Evolutionary conservation across 2,888 invertebrate species (phyloP).

Genomic region (Galerucella calmariensis): DNA sequence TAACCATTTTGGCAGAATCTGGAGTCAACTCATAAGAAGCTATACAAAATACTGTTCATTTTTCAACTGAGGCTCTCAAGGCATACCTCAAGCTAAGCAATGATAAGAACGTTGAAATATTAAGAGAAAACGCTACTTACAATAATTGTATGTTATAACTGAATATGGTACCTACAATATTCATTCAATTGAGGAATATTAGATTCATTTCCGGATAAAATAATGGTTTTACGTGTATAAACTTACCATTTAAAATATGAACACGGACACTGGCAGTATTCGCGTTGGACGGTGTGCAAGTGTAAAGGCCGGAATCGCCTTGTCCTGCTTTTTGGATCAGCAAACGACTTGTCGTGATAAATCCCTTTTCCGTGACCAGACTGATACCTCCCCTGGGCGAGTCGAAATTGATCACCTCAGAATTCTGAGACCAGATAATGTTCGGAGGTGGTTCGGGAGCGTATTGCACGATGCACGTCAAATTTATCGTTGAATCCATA

Average conservation of each 20-base stretch:
- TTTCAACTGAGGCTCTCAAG: too few species aligned
- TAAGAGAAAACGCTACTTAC: too few species aligned
- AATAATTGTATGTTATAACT: too few species aligned
- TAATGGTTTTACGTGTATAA: neutral
- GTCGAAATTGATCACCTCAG: conserved; percentile 86
- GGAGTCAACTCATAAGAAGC: too few species aligned
- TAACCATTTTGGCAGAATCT: too few species aligned
- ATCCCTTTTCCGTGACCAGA: conserved; percentile 86
- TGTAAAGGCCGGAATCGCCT: conserved; percentile 84
- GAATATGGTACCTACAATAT: too few species aligned
- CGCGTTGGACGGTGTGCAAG: conserved; percentile 87
- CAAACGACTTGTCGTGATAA: conserved; percentile 83
- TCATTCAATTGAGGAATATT: neutral
- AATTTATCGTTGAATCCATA: conserved; percentile 88
- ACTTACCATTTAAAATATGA: conserved; percentile 87
- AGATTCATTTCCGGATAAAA: neutral
- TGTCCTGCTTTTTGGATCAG: conserved; percentile 85
- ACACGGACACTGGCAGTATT: conserved; percentile 82
- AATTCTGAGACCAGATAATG: conserved; percentile 87
- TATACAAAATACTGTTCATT: too few species aligned
- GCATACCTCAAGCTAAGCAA: too few species aligned
- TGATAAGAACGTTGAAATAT: too few species aligned
- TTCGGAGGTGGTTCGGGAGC: conserved; percentile 87
- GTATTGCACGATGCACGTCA: conserved; percentile 85
- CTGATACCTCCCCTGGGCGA: conserved; percentile 89